These are phyloP conservation scores for Pogoniulus pusillus DNA, from an alignment of 2,797 vertebrate genomes.

Conservation along the genomic window DNA sequence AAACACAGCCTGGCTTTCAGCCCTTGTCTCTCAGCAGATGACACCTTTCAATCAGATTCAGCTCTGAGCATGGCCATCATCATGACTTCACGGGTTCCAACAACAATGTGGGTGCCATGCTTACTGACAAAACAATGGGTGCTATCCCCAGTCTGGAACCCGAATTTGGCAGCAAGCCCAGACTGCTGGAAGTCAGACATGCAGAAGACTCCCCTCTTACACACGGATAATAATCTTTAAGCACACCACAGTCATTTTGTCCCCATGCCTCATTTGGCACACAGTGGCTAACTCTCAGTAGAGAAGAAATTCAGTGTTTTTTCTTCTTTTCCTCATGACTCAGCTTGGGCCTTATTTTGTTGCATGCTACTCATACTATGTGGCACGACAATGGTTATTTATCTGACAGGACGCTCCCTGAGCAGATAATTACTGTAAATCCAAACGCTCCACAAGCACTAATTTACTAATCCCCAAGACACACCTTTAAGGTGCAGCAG, in stretches of 20 bases:
- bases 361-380: not conserved
- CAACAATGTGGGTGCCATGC: not conserved
- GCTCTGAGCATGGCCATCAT: not conserved
- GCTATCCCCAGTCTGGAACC: not conserved
- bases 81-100: not conserved
- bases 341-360: not conserved
- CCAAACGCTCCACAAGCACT: not conserved
- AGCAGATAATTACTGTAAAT: not conserved
- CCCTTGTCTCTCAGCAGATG: not conserved
- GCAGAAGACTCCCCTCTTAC: not conserved
- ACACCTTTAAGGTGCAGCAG: not conserved
- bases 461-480: not conserved
- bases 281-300: not conserved
- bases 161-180: accelerated
- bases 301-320: not conserved
- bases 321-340: not conserved
- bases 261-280: not conserved
- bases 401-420: not conserved
- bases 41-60: not conserved
- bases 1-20: not conserved
- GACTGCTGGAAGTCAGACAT: not conserved
- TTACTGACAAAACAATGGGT: accelerated
- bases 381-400: not conserved
- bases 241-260: not conserved
- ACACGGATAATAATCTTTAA: not conserved